Base-by-base conservation (phyloP, 1,140 invertebrate species). In the Drosophila funebris region DNA sequence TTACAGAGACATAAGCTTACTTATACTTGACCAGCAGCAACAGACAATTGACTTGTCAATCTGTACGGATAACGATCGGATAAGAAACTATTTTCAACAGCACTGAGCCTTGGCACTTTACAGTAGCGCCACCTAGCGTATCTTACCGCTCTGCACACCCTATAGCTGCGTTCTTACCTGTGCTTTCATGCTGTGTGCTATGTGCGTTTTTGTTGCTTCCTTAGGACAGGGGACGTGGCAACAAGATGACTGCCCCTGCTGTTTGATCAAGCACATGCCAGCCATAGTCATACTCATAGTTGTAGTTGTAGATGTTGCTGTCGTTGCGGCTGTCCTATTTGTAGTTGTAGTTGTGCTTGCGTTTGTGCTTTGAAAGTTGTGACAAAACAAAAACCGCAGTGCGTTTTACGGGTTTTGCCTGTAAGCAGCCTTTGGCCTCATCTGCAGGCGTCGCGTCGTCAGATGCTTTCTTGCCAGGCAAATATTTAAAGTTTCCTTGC, bases 301-400 rank as follows among this genome's bases (percentile, higher is more conserved):
- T 27, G 1, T 39, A 39, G 36, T 41, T 56, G 20, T 16, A 6
- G 16, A 16, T 36, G 9, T n/a, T 20, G 16, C 27, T 43, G 20
- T 16, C 16, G 0, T 29, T 36, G 27, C 20, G 22, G 3, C 11
- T 76, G 46, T 72, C 66, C 41, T 24, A 9, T 0, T 54, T 46
- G 4, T 13, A 6, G n/a, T 52, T 29, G 18, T 61, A 18, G 8
- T 5, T 60, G 46, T 73, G 8, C 41, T 52, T 52, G 22, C 69
- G 8, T 48, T 52, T 52, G 22, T 75, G 56, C 60, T 75, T 36
- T 63, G 18, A 14, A n/a, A 33, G 50, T 58, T 62, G 60, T 43
- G 61, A 61, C 67, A 76, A 54, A 43, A 36, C 56, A 56, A 50
- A 76, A 76, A 69, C 73, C 62, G 41, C 73, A 72, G 24, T 63